These are phyloP conservation scores for Tauraco erythrolophus DNA, from an alignment of 2,113 vertebrate species.

Conservation along the genomic window DNA sequence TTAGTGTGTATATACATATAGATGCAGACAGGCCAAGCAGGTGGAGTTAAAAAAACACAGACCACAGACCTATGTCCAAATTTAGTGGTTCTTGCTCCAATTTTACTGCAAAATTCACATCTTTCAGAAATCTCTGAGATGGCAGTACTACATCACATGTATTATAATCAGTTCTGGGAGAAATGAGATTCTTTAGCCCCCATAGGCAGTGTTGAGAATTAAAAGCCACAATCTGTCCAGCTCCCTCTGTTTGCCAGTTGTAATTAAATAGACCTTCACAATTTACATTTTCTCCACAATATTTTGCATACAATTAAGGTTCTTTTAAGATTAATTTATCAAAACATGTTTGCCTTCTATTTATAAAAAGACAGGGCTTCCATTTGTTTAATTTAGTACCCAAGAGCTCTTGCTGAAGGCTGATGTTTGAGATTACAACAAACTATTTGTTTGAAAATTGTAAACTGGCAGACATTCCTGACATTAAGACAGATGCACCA, in stretches of 20 bases:
- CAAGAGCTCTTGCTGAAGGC: neutral
- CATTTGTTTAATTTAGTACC: neutral
- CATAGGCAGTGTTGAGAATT: constrained; percentile 7
- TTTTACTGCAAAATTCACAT: neutral
- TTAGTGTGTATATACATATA: neutral
- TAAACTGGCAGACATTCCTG: neutral
- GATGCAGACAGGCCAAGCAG: neutral
- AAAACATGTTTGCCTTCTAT: neutral
- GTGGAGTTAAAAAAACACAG: neutral
- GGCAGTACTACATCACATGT: neutral
- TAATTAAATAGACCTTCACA: neutral
- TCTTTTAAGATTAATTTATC: neutral
- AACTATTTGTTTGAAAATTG: neutral
- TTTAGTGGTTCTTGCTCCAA: neutral
- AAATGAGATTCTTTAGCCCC: neutral
- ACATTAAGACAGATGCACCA: neutral
- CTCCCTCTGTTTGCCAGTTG: neutral
- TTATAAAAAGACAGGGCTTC: neutral
- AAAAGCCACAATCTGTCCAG: constrained; percentile 59
- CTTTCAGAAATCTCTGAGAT: neutral
- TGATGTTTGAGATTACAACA: neutral
- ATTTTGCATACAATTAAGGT: neutral
- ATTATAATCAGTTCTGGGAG: neutral
- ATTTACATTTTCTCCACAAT: neutral
- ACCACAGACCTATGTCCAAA: neutral